A percentile compares a stretch with the other conserved stretches of the same genome.
Conservation (phyloP, 2,113 vertebrate genomes). For the Etheostoma spectabile region DNA sequence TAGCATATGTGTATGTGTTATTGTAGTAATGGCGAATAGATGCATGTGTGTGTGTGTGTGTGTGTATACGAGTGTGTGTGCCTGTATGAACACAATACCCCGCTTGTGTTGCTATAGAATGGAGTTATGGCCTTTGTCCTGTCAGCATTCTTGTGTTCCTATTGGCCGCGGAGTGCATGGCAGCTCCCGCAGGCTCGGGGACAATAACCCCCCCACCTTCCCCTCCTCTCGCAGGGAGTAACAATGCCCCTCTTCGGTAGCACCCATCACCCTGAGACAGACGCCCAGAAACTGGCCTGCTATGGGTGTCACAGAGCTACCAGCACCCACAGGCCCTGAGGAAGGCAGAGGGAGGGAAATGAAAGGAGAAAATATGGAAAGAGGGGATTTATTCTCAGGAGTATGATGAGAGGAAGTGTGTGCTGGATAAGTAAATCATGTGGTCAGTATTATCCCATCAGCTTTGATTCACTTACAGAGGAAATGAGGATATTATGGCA, state of each 20-base stretch:
- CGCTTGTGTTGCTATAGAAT: constrained; percentile 80
- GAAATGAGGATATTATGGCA: constrained; percentile 63
- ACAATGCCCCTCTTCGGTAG: constrained; percentile 64
- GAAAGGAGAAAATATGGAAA: constrained; percentile 29
- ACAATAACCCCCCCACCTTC: constrained; percentile 62
- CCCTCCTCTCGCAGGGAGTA: constrained; percentile 62
- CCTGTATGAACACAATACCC: constrained; percentile 81
- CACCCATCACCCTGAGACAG: constrained; percentile 69
- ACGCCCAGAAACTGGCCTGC: constrained; percentile 10
- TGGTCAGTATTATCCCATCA: constrained; percentile 65
- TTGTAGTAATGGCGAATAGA: constrained; percentile 56
- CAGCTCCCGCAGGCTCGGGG: constrained; percentile 74
- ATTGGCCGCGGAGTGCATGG: constrained; percentile 74
- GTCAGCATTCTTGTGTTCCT: constrained; percentile 79
- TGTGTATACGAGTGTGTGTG: constrained; percentile 45
- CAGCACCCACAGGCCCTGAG: constrained; percentile 29
- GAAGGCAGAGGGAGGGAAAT: not conserved
- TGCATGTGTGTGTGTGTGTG: constrained; percentile 43
- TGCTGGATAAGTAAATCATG: constrained; percentile 61
- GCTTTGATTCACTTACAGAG: constrained; percentile 55
- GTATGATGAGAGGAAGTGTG: constrained; percentile 49
- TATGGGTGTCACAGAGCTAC: constrained; percentile 52
- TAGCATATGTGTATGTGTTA: constrained; percentile 51
- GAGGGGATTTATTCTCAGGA: constrained; percentile 21
- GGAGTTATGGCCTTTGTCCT: constrained; percentile 84